A percentile compares a stretch with the other conserved stretches of the same genome.
Conservation (phyloP, 2,797 vertebrate species). For the Australoheros facetus region DNA sequence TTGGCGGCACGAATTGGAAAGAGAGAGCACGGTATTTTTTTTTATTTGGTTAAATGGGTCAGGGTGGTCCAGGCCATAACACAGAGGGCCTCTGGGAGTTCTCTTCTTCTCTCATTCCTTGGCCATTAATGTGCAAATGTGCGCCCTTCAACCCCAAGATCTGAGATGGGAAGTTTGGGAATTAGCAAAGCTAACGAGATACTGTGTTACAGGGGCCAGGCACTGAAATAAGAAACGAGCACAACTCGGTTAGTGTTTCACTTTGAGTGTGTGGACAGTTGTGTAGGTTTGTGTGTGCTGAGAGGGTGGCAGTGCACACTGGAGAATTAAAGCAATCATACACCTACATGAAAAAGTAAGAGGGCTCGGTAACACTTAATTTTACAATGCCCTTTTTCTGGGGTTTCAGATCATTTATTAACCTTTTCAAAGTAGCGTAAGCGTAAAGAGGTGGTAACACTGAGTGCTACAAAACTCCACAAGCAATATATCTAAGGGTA, state of each 20-base stretch:
- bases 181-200: conserved; percentile 90
- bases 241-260: conserved; percentile 54
- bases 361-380: conserved; percentile 35
- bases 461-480: background rate
- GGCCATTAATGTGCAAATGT: conserved; percentile 99
- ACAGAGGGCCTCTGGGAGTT: conserved; percentile 87
- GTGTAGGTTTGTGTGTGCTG: conserved; percentile 33
- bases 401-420: conserved; percentile 37
- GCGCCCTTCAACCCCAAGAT: conserved; percentile 90
- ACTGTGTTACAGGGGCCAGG: conserved; percentile 67
- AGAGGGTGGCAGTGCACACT: conserved; percentile 28
- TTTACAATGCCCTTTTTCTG: conserved; percentile 29
- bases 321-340: conserved; percentile 57
- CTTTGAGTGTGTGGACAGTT: conserved; percentile 47
- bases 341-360: conserved; percentile 43
- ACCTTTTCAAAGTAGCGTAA: conserved; percentile 12
- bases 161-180: conserved; percentile 89
- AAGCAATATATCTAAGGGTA: background rate
- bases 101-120: conserved; percentile 77
- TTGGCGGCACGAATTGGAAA: conserved; percentile 90
- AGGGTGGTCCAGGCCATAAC: conserved; percentile 88
- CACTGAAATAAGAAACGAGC: conserved; percentile 50
- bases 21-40: conserved; percentile 55
- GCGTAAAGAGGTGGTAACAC: background rate
- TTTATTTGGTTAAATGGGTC: conserved; percentile 90